Base-by-base conservation (phyloP, 1,140 invertebrate genomes). In the Drosophila obscura region DNA sequence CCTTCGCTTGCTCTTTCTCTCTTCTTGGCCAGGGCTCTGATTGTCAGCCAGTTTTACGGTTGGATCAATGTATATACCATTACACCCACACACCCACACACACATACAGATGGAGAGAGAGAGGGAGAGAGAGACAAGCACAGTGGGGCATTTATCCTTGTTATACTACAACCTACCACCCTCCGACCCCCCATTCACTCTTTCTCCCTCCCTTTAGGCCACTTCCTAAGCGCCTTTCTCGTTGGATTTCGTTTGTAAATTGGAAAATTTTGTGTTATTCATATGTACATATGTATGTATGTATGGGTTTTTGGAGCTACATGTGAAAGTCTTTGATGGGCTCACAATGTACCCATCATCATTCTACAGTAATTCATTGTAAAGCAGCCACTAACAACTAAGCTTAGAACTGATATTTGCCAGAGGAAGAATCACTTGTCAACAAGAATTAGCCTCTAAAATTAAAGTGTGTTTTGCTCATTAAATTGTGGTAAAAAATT, bases 41-140 rank as follows among this genome's bases (percentile, higher is more conserved):
- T 85, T 85, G 78, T 87, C 82, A 87, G 82, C 78, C 82, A 87
- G 82, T 85, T 85, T 85, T 87, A 85, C 82, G 82, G 82, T 85
- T 85, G 83, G 82, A 85, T 85, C 82, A 85, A 85, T 85, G 82
- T 85, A 87, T 87, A 85, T 85, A 74, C 82, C 78, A 55, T 87
- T 67, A 74, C 71, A 77, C 80, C 66, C 66, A 75, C 67, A 80
- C 58, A 75, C 39, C 69, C 62, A 67, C 71, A 65, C 48, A 19
- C 19, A 19, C 16, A 1, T 16, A 66, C 22, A 59, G 11, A 57
- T 4, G 9, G 22, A 31, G 22, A 59, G 13, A 11, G 53, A 2
- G 31, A 6, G 45, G 44, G 22, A 46, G 8, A 16, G 43, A 2
- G 31, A 9, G 56, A 51, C 19, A 22, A 59, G 55, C 68, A 69